Percentiles rank a stretch among this genome's conserved stretches.
phyloP scores from a whole-genome alignment of 2,113 vertebrate species.

The Probosciger aterrimus region DNA sequence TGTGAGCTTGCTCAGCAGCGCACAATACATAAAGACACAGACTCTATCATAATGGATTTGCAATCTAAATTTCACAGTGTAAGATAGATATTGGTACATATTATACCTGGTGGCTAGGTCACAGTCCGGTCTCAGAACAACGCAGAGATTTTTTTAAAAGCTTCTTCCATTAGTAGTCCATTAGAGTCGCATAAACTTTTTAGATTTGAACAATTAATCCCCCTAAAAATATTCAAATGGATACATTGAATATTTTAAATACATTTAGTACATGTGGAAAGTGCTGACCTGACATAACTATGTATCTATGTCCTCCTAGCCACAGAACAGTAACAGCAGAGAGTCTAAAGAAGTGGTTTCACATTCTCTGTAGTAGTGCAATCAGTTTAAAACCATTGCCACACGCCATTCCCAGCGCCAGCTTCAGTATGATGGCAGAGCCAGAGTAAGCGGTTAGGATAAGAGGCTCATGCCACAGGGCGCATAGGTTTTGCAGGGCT shows the following conservation, averaged over 20 bases:
- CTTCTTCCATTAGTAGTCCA: slow-evolving; percentile 58
- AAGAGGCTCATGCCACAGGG: neutral
- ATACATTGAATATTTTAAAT: slow-evolving; percentile 29
- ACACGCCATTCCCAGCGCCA: neutral
- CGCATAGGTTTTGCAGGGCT: neutral
- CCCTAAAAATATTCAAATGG: slow-evolving; percentile 48
- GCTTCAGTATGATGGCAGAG: neutral
- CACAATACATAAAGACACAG: slow-evolving; percentile 42
- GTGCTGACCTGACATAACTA: slow-evolving; percentile 31
- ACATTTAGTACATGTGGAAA: neutral
- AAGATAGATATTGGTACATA: slow-evolving; percentile 38
- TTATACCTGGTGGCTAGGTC: slow-evolving; percentile 48
- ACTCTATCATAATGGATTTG: slow-evolving; percentile 38
- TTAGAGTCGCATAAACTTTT: slow-evolving; percentile 57
- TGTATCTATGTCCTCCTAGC: neutral
- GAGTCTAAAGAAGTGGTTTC: neutral
- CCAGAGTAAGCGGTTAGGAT: neutral
- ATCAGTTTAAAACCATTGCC: neutral
- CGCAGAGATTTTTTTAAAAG: slow-evolving; percentile 23
- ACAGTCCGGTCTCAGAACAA: slow-evolving; percentile 10
- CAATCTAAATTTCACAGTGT: slow-evolving; percentile 40
- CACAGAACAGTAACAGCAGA: neutral
- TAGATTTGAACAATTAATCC: slow-evolving; percentile 46
- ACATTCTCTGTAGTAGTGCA: neutral
- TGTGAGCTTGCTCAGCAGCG: slow-evolving; percentile 23